Evolutionary conservation across 2,797 vertebrate species (phyloP).

Genomic region (Accipiter fasciatus): DNA sequence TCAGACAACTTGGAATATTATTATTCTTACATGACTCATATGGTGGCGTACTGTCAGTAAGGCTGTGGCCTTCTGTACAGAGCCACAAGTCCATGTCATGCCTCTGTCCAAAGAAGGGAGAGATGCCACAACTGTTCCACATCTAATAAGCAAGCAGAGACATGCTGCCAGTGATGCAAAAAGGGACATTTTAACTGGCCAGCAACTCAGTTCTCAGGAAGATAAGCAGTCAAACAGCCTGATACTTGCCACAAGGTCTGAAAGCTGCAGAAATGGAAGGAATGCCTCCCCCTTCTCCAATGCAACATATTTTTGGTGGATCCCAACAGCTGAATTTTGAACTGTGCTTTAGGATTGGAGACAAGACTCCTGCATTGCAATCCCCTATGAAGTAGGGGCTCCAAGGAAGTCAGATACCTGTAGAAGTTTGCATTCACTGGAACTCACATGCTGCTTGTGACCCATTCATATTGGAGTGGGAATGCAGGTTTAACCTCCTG

Average conservation of each 20-base stretch:
- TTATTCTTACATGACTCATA: background rate
- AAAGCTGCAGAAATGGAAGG: background rate
- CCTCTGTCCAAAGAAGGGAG: background rate
- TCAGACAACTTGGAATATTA: background rate
- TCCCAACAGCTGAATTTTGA: background rate
- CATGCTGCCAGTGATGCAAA: background rate
- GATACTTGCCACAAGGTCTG: background rate
- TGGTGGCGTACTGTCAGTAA: background rate
- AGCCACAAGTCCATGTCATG: background rate
- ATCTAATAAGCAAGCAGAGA: background rate
- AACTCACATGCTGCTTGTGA: background rate
- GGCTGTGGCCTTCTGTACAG: background rate
- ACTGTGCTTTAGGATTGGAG: background rate
- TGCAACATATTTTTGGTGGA: background rate
- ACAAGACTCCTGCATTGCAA: background rate
- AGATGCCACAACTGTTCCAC: background rate
- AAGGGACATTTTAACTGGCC: background rate
- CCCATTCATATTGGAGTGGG: background rate
- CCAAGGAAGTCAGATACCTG: background rate
- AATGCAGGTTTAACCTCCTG: background rate
- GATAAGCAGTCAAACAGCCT: background rate
- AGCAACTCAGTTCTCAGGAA: background rate
- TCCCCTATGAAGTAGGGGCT: background rate
- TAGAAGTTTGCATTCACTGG: background rate
- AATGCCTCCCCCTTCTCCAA: background rate